These are phyloP conservation scores for Neomonachus schauinslandi DNA, from an alignment of 2,113 vertebrate genomes.

Conservation along the genomic window DNA sequence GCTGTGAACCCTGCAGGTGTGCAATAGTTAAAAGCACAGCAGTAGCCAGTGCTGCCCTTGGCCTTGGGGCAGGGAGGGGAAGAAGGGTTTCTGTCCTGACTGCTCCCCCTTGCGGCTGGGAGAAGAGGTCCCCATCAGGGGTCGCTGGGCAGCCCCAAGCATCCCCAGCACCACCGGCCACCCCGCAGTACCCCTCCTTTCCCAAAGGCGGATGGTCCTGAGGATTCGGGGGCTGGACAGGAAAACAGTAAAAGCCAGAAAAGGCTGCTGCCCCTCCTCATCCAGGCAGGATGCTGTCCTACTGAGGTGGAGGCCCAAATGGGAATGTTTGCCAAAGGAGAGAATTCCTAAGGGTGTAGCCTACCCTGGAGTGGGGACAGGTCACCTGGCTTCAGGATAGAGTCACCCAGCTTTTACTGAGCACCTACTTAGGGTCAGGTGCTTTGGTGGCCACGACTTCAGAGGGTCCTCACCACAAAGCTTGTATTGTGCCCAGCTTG, in stretches of 20 bases:
- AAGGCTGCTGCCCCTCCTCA: not conserved
- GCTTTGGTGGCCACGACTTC: not conserved
- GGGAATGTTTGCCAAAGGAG: not conserved
- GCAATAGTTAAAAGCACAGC: conserved; percentile 77
- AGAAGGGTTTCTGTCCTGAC: not conserved
- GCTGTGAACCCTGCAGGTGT: conserved; percentile 60
- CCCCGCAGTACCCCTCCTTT: not conserved
- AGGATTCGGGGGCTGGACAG: not conserved
- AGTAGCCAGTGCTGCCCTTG: conserved; percentile 37
- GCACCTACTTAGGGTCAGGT: not conserved
- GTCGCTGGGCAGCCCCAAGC: not conserved
- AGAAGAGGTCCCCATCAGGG: not conserved
- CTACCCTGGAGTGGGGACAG: not conserved
- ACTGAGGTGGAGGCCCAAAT: not conserved
- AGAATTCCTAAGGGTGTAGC: not conserved
- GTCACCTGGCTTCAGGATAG: not conserved
- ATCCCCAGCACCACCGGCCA: not conserved
- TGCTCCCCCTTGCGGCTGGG: not conserved
- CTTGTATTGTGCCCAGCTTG: not conserved
- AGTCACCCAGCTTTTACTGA: not conserved
- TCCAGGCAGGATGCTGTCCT: not conserved
- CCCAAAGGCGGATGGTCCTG: not conserved
- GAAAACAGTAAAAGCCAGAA: not conserved
- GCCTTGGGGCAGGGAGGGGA: not conserved
- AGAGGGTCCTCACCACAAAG: not conserved